Evolutionary conservation across 2,888 invertebrate genomes (phyloP), one percentile per base, ranked within the genome.

Genomic region (Ceramica pisi): DNA sequence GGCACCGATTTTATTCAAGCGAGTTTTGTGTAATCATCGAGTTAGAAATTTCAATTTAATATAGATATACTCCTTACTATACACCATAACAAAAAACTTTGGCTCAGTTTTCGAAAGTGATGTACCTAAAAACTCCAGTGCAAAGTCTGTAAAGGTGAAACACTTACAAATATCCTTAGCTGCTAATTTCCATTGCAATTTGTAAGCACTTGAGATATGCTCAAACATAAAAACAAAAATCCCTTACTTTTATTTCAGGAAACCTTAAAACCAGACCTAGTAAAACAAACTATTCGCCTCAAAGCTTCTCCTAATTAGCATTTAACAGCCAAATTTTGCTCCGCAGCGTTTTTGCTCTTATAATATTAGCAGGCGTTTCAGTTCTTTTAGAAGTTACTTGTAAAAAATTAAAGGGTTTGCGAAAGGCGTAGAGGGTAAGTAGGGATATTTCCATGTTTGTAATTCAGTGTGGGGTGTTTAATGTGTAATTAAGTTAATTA

Each of bases 401-500:
- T 71, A 74, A 70, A 72, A 78, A 80, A 77, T 44, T 21, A 53
- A 68, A 70, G 44, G 71, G 67, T 59, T 51, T 59, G 65, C 23
- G 38, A 59, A 66, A 41, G 63, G 62, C 46, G 60, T 66, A 9
- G n/a, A 31, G 69, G 71, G 64, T 72, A 70, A 63, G 73, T 75
- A 51, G 56, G 68, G 21, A 72, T 66, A 80, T 82, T 78, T 71
- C 50, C 38, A 79, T 80, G 80, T 80, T 78, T 83, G 72, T 67
- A 65, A 67, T 62, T 73, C 64, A 72, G 72, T 69, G 67, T 35
- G 65, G 74, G 56, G 75, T 80, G 70, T 83, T 78, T 80, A 80
- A 80, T 80, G 73, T 83, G 80, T 82, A 82, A 85, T 85, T 85
- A 83, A 67, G 83, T 76, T 85, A 83, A 85, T 85, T 85, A 85